phyloP scores from a whole-genome alignment of 53 echinoderm and acorn worm species.

The Zoroaster sp. region DNA sequence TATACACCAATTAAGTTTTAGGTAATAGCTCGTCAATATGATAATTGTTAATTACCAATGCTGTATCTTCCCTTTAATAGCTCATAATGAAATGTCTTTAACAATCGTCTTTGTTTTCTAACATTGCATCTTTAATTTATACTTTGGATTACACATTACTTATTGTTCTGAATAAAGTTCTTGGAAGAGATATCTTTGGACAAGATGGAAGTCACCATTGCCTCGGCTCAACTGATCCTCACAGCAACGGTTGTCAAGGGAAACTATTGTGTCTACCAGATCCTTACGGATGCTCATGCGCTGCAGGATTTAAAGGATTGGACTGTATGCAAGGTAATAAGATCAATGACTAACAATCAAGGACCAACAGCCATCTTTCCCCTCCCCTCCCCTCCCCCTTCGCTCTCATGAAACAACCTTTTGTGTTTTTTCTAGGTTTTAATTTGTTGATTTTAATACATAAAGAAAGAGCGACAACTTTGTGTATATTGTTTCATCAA shows the following conservation, averaged over 20 bases:
- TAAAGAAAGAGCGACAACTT: too few species aligned
- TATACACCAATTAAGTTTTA: too few species aligned
- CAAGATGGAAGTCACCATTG: constrained; percentile 33
- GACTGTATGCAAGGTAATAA: constrained; percentile 34
- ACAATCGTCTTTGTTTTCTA: neutral
- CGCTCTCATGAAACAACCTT: too few species aligned
- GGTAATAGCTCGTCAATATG: too few species aligned
- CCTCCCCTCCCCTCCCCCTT: too few species aligned
- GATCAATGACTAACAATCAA: too few species aligned
- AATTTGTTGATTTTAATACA: too few species aligned
- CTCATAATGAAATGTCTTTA: neutral
- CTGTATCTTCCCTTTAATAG: neutral
- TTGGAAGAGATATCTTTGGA: constrained; percentile 14
- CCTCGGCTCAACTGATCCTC: neutral
- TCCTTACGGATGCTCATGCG: constrained; percentile 40
- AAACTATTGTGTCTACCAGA: constrained; percentile 40
- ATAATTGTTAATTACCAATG: too few species aligned
- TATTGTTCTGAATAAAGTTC: neutral
- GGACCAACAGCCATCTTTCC: too few species aligned
- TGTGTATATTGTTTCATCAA: too few species aligned
- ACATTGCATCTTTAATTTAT: neutral
- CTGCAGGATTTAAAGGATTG: constrained; percentile 28
- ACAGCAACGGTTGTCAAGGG: constrained; percentile 12
- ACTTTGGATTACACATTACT: too few species aligned
- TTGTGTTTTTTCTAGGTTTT: too few species aligned